phyloP scores from a whole-genome alignment of 2,888 invertebrate species.

The Cyclophora punctaria region DNA sequence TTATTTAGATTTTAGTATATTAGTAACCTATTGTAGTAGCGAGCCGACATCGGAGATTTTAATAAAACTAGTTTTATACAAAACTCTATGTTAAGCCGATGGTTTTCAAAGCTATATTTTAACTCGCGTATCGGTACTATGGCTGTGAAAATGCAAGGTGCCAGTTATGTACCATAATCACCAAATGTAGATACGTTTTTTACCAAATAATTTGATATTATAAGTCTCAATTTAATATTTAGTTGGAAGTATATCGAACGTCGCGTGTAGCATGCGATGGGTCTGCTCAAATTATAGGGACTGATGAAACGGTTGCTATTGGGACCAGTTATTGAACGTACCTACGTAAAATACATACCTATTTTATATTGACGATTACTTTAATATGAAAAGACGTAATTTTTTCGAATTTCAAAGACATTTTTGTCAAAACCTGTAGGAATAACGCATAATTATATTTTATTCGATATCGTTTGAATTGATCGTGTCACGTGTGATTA shows the following conservation, averaged over 20 bases:
- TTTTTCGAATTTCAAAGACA: no score
- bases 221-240: slow-evolving; percentile 1
- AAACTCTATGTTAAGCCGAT: no score
- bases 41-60: no score
- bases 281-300: slow-evolving; percentile 3
- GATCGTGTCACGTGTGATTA: no score
- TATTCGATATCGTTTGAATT: no score
- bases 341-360: no score
- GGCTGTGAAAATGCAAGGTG: slow-evolving; percentile 47
- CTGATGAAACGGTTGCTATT: slow-evolving; percentile 1
- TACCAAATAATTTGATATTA: background rate
- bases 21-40: no score
- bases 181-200: slow-evolving; percentile 21
- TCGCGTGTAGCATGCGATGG: background rate
- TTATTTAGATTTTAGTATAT: slow-evolving; percentile 13
- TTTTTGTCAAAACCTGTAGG: no score
- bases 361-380: no score
- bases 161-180: slow-evolving; percentile 33
- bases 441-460: no score
- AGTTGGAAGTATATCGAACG: background rate
- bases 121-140: slow-evolving; percentile 26
- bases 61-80: no score
- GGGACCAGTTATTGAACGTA: slow-evolving; percentile 3
- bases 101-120: slow-evolving; percentile 1
- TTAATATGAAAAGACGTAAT: no score